Evolutionary conservation across 2,797 vertebrate species (phyloP), one percentile per base, ranked within the genome.

Genomic region (Myotis pilosus): DNA sequence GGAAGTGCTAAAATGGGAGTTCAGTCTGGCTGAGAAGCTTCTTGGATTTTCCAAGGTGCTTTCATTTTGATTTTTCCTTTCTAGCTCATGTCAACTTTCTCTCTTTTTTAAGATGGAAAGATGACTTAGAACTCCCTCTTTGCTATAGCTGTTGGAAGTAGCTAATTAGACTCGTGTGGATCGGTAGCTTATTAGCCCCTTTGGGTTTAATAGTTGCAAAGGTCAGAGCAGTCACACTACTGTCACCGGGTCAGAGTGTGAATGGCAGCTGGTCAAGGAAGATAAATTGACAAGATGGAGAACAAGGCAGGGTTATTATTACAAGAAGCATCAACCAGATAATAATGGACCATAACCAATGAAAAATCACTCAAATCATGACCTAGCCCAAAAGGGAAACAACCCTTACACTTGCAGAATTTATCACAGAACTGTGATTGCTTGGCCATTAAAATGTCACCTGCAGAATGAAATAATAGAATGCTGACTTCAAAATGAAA

Each of bases 381-480:
- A 92, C 91, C 82, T 79, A 81, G 36, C 44, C 81, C 81, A n/a
- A 76, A 96, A 95, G 74, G 87, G 86, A 92, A 95, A 94, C 36
- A 86, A 82, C 60, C 53, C 53, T 76, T 94, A 60, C 6, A 11
- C 28, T 92, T 79, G 11, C 79, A 91, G 79, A 91, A 94, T 97
- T 96, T 92, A 97, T 78, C 30, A 76, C 38, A 90, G 33, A 19
- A 30, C 36, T 68, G 87, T 92, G 81, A 95, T 94, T 95, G 91
- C 94, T 96, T 94, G 57, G 78, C 25, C 33, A 78, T 96, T 96
- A 97, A 95, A 94, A 94, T 81, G 79, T 96, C 95, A 94, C 89
- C 84, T 96, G 69, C 41, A 93, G 87, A 87, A 93, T 93, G 84
- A 97, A 92, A 94, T 95, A 96, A 60, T 80, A 69, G 62, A 62